Evolutionary conservation across 2,797 vertebrate species (phyloP), one percentile per base, ranked within the genome.

Genomic region (Perodicticus potto): DNA sequence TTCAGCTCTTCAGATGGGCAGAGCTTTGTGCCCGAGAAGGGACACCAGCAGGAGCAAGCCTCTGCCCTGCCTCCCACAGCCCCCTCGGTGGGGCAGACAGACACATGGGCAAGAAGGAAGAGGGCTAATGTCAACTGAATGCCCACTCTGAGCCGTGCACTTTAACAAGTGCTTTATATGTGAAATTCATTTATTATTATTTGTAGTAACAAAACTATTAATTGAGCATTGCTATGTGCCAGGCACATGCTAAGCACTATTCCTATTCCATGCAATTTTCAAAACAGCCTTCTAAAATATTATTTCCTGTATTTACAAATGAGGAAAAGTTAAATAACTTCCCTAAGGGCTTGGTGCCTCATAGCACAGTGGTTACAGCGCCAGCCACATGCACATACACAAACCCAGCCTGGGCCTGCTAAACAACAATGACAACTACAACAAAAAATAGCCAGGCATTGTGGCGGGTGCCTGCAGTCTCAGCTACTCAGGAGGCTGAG

Each of bases 261-360:
- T 77, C 67, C n/a, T 89, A 90, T 85, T 86, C 87, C 80, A 81
- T 43, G 92, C 81, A 85, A 82, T 84, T 92, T 94, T 89, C 73
- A 86, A 85, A 91, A 88, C 12, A 91, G n/a, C 22, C 80, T 94
- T 49, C 70, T 73, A 65, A 89, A 86, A 86, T 81, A 82, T 6
- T 92, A 34, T 67, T 91, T 77, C 45, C 40, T 94, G 45, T 85
- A 61, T 72, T 93, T 40, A 93, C 25, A 91, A 25, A 69, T 69
- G 43, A 69, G 40, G 17, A 94, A 96, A 94, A 53, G 27, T 89
- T 81, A 37, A 72, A 77, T 86, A 93, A 88, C 10, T 89, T 87
- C 45, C 82, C 49, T 70, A 91, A 57, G 12, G 45, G 45, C 12
- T 49, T 12, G 11, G 12, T 3, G 12, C 12, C 45, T n/a, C 45